Evolutionary conservation across 2,888 invertebrate genomes (phyloP).

Genomic region (Diloba caeruleocephala): DNA sequence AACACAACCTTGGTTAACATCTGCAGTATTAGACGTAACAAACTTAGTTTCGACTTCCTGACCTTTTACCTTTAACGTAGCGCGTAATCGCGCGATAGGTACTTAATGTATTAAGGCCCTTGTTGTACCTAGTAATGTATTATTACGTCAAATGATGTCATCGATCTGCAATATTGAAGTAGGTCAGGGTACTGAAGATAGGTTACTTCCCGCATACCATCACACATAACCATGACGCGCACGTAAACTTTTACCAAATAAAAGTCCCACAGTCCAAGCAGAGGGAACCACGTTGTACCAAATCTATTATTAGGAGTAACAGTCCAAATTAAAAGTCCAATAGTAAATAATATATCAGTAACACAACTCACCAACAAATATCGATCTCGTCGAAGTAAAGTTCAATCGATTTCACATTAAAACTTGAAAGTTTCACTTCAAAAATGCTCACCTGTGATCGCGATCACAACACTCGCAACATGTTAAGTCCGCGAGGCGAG

Average conservation of each 20-base stretch:
- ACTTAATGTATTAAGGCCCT: conserved; percentile 40
- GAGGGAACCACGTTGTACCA: conserved; percentile 39
- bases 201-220: conserved; percentile 32
- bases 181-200: conserved; percentile 57
- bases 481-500: conserved; percentile 61
- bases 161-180: conserved; percentile 61
- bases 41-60: conserved; percentile 49
- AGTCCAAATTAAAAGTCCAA: conserved; percentile 63
- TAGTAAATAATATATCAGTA: conserved; percentile 73
- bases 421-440: conserved; percentile 70
- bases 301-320: conserved; percentile 64
- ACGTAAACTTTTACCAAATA: conserved; percentile 44
- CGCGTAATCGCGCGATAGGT: conserved; percentile 34
- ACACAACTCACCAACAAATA: conserved; percentile 73
- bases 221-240: conserved; percentile 34
- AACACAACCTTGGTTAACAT: conserved; percentile 8
- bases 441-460: conserved; percentile 73
- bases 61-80: conserved; percentile 55
- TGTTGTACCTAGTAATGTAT: conserved; percentile 35
- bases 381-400: conserved; percentile 70
- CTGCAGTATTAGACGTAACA: conserved; percentile 36
- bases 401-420: conserved; percentile 76
- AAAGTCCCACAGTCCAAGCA: conserved; percentile 2
- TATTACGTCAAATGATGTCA: conserved; percentile 43
- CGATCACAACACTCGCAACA: conserved; percentile 70